Conservation (phyloP, 2,113 vertebrate species). For the Pao palembangensis region DNA sequence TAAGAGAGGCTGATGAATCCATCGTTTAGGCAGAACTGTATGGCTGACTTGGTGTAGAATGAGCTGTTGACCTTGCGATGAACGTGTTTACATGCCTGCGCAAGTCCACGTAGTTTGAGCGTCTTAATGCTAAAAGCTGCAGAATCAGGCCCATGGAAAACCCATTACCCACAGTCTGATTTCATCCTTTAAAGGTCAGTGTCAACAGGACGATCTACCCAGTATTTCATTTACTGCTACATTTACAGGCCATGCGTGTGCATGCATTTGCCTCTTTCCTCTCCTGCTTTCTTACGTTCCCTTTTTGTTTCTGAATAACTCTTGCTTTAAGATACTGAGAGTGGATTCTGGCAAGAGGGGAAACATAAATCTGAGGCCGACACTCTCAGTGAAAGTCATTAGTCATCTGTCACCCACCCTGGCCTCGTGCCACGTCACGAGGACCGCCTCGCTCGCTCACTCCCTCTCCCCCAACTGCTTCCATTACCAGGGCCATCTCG, state of each 20-base stretch:
- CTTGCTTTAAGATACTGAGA: slow-evolving; percentile 65
- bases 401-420: slow-evolving; percentile 67
- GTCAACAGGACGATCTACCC: slow-evolving; percentile 11
- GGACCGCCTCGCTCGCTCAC: slow-evolving; percentile 15
- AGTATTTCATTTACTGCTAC: slow-evolving; percentile 49
- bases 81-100: too few species aligned
- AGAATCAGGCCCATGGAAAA: background rate
- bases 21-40: too few species aligned
- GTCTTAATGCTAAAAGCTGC: too few species aligned
- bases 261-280: slow-evolving; percentile 1
- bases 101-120: too few species aligned
- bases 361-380: slow-evolving; percentile 70
- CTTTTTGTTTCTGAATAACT: slow-evolving; percentile 63
- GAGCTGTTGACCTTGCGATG: too few species aligned
- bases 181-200: slow-evolving; percentile 38
- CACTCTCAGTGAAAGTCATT: slow-evolving; percentile 72
- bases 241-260: slow-evolving; percentile 14
- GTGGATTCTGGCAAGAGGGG: slow-evolving; percentile 41
- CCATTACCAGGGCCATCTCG: slow-evolving; percentile 24
- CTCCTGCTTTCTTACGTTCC: slow-evolving; percentile 9
- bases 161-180: background rate
- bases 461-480: slow-evolving; percentile 9
- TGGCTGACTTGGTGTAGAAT: too few species aligned
- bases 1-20: too few species aligned
- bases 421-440: slow-evolving; percentile 57